Conservation (phyloP, 2,797 vertebrate genomes). For the Capromys pilorides region DNA sequence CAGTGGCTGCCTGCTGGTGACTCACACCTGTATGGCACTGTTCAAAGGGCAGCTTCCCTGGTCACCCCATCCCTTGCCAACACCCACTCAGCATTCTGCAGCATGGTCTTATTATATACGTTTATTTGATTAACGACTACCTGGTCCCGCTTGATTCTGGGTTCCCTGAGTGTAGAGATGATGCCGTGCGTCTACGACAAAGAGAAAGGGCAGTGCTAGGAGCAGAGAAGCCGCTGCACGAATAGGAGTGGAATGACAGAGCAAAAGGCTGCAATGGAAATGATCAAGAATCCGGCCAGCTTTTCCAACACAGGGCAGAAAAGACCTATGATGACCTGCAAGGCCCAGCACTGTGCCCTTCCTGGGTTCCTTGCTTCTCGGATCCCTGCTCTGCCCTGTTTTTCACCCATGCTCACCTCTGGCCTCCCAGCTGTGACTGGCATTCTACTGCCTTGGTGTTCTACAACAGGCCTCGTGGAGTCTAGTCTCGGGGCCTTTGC, state of each 20-base stretch:
- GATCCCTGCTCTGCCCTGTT: not conserved
- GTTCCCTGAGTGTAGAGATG: not conserved
- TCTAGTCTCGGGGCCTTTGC: constrained; percentile 13
- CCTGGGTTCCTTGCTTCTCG: not conserved
- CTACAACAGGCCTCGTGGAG: not conserved
- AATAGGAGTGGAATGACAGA: no score
- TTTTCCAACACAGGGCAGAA: not conserved
- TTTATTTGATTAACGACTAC: not conserved
- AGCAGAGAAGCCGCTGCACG: not conserved
- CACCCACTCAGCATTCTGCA: not conserved
- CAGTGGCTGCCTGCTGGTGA: not conserved
- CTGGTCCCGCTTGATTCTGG: not conserved
- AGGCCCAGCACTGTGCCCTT: not conserved
- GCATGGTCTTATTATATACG: not conserved
- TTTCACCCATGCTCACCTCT: not conserved
- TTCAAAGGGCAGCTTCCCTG: not conserved
- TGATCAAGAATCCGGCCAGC: not conserved
- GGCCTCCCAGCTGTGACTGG: not conserved
- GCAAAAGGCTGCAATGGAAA: not conserved
- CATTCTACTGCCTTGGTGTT: not conserved
- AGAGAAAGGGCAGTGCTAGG: not conserved
- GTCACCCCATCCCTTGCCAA: not conserved
- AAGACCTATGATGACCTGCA: not conserved
- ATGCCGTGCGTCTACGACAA: not conserved
- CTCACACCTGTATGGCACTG: no score